A percentile compares a stretch with the other conserved stretches of the same genome.
Conservation (phyloP, 2,113 vertebrate genomes). For the Craseonycteris thonglongyai region DNA sequence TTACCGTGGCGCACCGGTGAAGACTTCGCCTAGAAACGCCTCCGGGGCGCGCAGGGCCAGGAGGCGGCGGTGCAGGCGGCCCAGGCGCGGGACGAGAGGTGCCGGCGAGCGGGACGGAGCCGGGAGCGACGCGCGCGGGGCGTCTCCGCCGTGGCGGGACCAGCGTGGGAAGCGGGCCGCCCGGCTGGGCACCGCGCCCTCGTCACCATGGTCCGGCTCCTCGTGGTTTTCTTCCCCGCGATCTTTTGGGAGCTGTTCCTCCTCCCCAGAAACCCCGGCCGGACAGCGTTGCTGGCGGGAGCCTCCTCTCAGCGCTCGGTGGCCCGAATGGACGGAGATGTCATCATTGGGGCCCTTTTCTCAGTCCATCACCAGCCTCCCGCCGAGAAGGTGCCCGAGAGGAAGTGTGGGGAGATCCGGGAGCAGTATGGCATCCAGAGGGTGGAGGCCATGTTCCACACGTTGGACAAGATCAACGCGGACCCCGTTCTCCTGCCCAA, state of each 20-base stretch:
- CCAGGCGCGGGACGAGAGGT: not conserved
- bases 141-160: constrained; percentile 28
- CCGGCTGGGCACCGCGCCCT: constrained; percentile 79
- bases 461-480: constrained; percentile 95
- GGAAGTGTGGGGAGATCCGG: constrained; percentile 96
- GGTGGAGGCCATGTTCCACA: constrained; percentile 99
- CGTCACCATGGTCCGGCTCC: constrained; percentile 86
- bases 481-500: constrained; percentile 94
- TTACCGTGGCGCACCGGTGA: constrained; percentile 47
- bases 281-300: constrained; percentile 79
- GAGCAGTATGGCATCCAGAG: constrained; percentile 99
- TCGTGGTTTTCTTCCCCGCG: constrained; percentile 80
- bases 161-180: constrained; percentile 53
- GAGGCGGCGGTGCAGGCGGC: not conserved
- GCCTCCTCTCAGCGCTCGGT: constrained; percentile 89
- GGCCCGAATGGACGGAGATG: constrained; percentile 97
- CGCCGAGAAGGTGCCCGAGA: constrained; percentile 94
- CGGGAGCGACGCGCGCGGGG: not conserved
- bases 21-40: constrained; percentile 45
- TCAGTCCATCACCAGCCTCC: constrained; percentile 98
- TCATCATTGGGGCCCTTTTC: constrained; percentile 98
- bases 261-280: constrained; percentile 76
- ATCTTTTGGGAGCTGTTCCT: constrained; percentile 81
- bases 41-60: not conserved
- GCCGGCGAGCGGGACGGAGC: not conserved